These are phyloP conservation scores for Pseudochaenichthys georgianus DNA, from an alignment of 2,797 vertebrate species.

Conservation along the genomic window DNA sequence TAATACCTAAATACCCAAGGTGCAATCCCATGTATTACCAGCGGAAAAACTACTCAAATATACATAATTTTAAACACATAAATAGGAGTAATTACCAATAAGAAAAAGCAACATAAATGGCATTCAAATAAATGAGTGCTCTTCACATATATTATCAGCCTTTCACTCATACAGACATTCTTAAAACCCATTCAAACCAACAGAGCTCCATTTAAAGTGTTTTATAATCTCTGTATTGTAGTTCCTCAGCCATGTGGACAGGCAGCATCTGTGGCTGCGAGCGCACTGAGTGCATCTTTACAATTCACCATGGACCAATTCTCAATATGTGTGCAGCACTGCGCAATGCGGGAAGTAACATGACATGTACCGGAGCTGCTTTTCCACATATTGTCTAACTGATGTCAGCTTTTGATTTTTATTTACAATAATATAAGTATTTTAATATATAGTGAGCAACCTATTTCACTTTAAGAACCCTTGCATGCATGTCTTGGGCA, in stretches of 20 bases:
- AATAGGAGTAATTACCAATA: background rate
- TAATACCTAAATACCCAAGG: too few relatives aligned
- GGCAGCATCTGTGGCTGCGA: slow-evolving; percentile 12
- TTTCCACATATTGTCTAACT: background rate
- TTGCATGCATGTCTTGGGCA: background rate
- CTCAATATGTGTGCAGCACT: background rate
- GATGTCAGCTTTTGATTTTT: background rate
- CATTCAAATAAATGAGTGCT: slow-evolving; percentile 25
- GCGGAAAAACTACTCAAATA: too few relatives aligned
- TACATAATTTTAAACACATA: too few relatives aligned
- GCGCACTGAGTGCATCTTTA: slow-evolving; percentile 4
- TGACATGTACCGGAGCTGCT: background rate
- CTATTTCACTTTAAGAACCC: background rate
- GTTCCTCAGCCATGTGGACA: slow-evolving; percentile 47
- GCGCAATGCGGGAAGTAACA: background rate
- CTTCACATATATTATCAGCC: slow-evolving; percentile 35
- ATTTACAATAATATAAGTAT: background rate
- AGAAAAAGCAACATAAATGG: background rate
- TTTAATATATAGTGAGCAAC: background rate
- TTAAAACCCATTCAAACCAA: slow-evolving; percentile 44
- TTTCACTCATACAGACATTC: slow-evolving; percentile 38
- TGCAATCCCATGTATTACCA: too few relatives aligned
- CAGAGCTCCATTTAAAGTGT: slow-evolving; percentile 31
- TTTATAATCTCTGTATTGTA: slow-evolving; percentile 33
- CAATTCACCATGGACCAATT: background rate